phyloP scores from a whole-genome alignment of 2,797 vertebrate species.

The Rhodeus uyekii region DNA sequence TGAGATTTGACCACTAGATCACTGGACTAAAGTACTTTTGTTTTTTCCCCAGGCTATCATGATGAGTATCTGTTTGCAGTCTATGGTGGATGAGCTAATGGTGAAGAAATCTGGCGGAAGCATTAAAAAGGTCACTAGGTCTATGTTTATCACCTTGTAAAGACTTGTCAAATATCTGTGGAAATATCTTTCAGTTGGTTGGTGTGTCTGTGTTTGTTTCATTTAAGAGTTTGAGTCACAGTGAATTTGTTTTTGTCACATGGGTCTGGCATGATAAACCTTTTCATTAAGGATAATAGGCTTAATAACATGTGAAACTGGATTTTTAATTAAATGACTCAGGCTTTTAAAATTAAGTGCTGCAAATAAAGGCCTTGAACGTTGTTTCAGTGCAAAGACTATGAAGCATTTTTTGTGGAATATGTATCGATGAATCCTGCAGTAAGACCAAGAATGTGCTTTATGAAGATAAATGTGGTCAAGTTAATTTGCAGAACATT shows the following conservation, averaged over 20 bases:
- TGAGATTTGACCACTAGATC: not conserved
- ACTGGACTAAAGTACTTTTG: not conserved
- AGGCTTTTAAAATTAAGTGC: not conserved
- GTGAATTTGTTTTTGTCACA: not conserved
- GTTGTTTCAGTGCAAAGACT: not conserved
- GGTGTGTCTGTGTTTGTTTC: not conserved
- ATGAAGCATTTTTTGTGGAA: not conserved
- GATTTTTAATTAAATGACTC: not conserved
- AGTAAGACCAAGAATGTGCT: not conserved
- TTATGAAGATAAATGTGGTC: not conserved
- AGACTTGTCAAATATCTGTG: conserved; percentile 7
- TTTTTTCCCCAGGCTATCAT: conserved; percentile 87
- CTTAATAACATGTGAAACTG: not conserved
- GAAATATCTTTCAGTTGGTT: not conserved
- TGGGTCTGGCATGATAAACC: not conserved
- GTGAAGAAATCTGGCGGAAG: conserved; percentile 98
- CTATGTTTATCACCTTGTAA: not conserved
- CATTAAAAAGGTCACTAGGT: conserved; percentile 89
- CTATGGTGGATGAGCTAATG: conserved; percentile 99
- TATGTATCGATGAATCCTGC: not conserved
- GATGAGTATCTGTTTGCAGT: conserved; percentile 99
- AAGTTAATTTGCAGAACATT: not conserved
- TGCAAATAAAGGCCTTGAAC: not conserved
- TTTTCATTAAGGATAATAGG: not conserved
- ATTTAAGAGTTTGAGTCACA: not conserved